A percentile compares a stretch with the other conserved stretches of the same genome.
These are phyloP conservation scores for Plectus sambesii DNA, from an alignment of 1,140 invertebrate species.

Conservation along the genomic window DNA sequence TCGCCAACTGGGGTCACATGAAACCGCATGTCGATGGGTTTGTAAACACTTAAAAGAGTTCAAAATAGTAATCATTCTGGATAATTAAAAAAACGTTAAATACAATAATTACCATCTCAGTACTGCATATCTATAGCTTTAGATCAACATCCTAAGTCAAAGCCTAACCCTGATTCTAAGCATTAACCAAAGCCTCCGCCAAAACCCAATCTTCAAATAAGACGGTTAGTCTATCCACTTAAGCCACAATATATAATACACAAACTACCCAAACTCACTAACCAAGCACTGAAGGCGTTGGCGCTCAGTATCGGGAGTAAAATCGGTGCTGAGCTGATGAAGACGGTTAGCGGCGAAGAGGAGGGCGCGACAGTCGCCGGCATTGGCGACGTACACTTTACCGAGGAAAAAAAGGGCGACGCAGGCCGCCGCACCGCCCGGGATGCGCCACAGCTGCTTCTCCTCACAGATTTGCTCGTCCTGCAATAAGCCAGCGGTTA, in stretches of 20 bases:
- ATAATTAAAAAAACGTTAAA: too few relatives aligned
- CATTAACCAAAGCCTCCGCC: too few relatives aligned
- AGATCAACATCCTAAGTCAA: too few relatives aligned
- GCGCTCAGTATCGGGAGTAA: slow-evolving; percentile 61
- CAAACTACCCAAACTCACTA: slow-evolving; percentile 40
- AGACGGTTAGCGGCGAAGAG: slow-evolving; percentile 51
- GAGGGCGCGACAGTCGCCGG: slow-evolving; percentile 68
- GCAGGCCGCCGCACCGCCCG: slow-evolving; percentile 70
- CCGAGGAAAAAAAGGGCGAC: slow-evolving; percentile 67
- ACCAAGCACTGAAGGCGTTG: slow-evolving; percentile 56
- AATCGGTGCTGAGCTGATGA: slow-evolving; percentile 58
- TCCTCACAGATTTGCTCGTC: slow-evolving; percentile 59
- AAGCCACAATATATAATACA: slow-evolving; percentile 3
- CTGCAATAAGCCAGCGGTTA: slow-evolving; percentile 47
- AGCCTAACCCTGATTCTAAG: too few relatives aligned
- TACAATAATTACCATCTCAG: too few relatives aligned
- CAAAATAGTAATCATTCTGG: too few relatives aligned
- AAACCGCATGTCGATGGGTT: too few relatives aligned
- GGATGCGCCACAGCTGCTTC: slow-evolving; percentile 51
- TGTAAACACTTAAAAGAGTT: too few relatives aligned
- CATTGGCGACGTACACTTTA: slow-evolving; percentile 71
- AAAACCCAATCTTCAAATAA: too few relatives aligned
- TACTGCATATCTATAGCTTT: too few relatives aligned
- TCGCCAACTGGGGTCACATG: too few relatives aligned
- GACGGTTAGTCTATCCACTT: too few relatives aligned